Evolutionary conservation across 2,797 vertebrate species (phyloP).

Genomic region (Sebastiscus tertius): DNA sequence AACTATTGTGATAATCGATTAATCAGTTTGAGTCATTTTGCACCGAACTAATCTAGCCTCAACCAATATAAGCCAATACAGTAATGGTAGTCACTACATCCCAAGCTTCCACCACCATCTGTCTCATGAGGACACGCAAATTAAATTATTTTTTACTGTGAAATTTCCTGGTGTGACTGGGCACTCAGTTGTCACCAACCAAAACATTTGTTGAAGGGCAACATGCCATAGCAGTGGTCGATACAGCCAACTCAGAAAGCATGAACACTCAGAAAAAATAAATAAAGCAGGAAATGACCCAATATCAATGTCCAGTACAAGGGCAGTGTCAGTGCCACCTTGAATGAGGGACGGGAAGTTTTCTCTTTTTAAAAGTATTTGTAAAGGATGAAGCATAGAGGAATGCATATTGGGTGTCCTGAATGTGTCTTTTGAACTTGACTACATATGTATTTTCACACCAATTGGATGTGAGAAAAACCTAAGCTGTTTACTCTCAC

Average conservation of each 20-base stretch:
- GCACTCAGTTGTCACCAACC: neutral
- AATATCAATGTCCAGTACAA: neutral
- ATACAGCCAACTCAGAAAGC: neutral
- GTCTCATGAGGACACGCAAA: neutral
- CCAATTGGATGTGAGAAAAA: neutral
- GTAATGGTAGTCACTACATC: neutral
- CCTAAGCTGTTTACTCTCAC: neutral
- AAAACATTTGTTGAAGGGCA: neutral
- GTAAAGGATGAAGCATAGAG: neutral
- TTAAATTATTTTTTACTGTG: neutral
- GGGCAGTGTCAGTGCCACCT: neutral
- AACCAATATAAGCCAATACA: neutral
- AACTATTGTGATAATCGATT: no score
- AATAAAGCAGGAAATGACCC: neutral
- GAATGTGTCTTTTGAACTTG: neutral
- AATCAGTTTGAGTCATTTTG: no score
- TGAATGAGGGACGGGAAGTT: neutral
- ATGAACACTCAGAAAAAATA: neutral
- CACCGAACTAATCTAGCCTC: neutral
- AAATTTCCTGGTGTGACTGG: neutral
- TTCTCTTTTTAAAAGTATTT: neutral
- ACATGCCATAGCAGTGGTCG: neutral
- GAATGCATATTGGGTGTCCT: neutral
- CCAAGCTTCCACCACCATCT: neutral
- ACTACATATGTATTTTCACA: neutral